phyloP scores from a whole-genome alignment of 2,113 vertebrate species.

The Microcebus tavaratra region DNA sequence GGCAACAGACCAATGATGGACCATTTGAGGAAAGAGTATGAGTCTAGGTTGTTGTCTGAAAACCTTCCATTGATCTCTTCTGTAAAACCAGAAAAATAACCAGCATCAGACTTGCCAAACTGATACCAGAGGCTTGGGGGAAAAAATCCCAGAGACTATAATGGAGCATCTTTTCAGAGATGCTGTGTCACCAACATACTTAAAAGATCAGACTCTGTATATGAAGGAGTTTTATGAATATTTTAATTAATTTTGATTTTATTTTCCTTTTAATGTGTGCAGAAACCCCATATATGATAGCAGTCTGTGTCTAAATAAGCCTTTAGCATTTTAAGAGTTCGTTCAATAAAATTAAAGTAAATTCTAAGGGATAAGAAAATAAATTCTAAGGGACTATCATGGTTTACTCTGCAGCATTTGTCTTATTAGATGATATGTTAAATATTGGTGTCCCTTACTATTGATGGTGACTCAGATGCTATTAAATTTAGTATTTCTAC shows the following conservation, averaged over 20 bases:
- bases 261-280: neutral
- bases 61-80: neutral
- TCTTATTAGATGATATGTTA: neutral
- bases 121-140: neutral
- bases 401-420: neutral
- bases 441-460: neutral
- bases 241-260: neutral
- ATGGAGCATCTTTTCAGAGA: neutral
- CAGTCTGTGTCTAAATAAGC: neutral
- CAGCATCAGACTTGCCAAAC: neutral
- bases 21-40: neutral
- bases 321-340: neutral
- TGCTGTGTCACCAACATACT: neutral
- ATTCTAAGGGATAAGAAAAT: neutral
- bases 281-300: neutral
- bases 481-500: neutral
- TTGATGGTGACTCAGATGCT: neutral
- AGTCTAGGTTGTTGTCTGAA: neutral
- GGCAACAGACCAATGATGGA: neutral
- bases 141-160: neutral
- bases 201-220: neutral
- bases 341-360: neutral
- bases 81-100: neutral
- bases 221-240: neutral
- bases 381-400: neutral